phyloP scores from a whole-genome alignment of 35 echinoderm and acorn worm genomes.

The Hemicentrotus pulcherrimus region DNA sequence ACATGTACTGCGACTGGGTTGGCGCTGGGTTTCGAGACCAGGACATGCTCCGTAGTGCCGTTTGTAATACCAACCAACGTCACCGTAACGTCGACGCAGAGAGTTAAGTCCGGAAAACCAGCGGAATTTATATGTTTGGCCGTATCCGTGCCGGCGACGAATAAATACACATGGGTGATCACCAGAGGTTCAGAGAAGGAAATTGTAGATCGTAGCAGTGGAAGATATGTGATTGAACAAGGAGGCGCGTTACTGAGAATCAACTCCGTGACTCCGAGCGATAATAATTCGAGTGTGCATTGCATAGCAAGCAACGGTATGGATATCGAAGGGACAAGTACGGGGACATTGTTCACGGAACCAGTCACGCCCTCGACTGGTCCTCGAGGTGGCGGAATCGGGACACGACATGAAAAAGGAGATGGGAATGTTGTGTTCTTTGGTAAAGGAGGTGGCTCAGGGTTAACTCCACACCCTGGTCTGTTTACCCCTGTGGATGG shows the following conservation, averaged over 20 bases:
- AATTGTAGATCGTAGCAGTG: background rate
- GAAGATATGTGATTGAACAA: constrained; percentile 39
- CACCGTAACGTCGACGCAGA: constrained; percentile 10
- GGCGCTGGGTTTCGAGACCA: background rate
- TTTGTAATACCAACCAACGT: constrained; percentile 24
- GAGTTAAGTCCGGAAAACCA: background rate
- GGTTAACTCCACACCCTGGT: background rate
- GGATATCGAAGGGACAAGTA: background rate
- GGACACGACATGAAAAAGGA: background rate
- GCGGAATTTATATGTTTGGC: constrained; percentile 42
- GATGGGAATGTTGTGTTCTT: constrained; percentile 15
- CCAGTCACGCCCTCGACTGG: background rate
- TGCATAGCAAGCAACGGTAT: constrained; percentile 29
- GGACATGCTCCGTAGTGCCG: constrained; percentile 21
- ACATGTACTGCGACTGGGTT: constrained; percentile 26
- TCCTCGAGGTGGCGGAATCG: background rate
- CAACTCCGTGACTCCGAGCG: background rate
- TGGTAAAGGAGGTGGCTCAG: background rate
- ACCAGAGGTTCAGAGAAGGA: background rate
- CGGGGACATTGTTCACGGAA: constrained; percentile 35
- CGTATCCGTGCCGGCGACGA: background rate
- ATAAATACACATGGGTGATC: constrained; percentile 25
- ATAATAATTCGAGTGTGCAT: constrained; percentile 18
- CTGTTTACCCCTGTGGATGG: background rate
- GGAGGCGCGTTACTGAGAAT: constrained; percentile 42